phyloP scores from a whole-genome alignment of 2,113 vertebrate genomes.

The Brevimyrus niger region DNA sequence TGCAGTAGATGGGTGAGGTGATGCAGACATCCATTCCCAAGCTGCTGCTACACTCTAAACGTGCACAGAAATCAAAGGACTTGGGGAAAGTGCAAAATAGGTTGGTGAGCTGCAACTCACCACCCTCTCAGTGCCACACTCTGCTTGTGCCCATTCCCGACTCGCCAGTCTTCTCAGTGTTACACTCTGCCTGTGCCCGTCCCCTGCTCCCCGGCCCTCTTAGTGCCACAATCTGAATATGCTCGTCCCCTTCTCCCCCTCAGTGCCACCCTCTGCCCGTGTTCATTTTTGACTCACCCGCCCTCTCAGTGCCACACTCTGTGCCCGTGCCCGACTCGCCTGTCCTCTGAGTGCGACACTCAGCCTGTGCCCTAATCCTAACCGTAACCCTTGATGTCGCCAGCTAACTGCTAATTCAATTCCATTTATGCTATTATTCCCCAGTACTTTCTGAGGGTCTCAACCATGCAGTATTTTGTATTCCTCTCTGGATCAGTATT shows the following conservation, averaged over 20 bases:
- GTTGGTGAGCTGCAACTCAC: constrained; percentile 42
- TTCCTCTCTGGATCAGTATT: neutral
- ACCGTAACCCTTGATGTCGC: neutral
- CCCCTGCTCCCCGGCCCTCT: constrained; percentile 21
- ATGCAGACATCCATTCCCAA: constrained; percentile 35
- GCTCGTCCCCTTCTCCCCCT: neutral
- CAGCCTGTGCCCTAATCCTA: neutral
- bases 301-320: neutral
- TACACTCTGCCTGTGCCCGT: constrained; percentile 29
- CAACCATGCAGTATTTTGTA: neutral
- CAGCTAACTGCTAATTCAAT: neutral
- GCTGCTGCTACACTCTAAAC: constrained; percentile 58
- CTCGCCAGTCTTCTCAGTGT: constrained; percentile 28
- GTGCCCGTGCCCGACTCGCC: too few relatives aligned
- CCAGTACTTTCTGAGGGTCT: neutral
- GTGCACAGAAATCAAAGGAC: constrained; percentile 64
- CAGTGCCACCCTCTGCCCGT: neutral
- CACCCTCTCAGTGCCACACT: constrained; percentile 42
- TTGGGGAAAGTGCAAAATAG: constrained; percentile 60
- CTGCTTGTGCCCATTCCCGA: constrained; percentile 9
- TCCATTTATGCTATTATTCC: neutral
- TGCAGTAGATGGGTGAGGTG: neutral
- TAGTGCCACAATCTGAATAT: constrained; percentile 43
- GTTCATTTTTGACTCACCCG: neutral
- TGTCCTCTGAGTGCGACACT: constrained; percentile 30